Percentiles rank a stretch among this genome's conserved stretches.
phyloP scores from a whole-genome alignment of 2,797 vertebrate species.

The Steatocranus sp. region DNA sequence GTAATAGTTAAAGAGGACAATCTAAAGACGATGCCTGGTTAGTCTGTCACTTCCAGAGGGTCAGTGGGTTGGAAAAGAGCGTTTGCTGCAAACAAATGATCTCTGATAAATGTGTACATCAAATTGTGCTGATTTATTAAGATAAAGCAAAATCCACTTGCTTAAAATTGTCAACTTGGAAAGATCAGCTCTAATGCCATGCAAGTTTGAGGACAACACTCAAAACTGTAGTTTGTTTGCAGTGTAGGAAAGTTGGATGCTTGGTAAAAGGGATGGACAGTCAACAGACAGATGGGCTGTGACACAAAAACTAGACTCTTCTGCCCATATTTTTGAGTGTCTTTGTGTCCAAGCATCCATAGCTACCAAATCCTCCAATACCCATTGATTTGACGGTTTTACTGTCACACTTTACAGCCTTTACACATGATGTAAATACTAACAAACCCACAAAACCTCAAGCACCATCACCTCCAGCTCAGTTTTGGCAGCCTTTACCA shows the following conservation, averaged over 20 bases:
- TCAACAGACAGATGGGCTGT: not conserved
- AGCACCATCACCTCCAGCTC: constrained; percentile 10
- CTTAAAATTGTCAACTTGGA: not conserved
- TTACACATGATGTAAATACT: constrained; percentile 52
- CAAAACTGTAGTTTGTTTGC: not conserved
- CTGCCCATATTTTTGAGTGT: not conserved
- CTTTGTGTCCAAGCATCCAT: not conserved
- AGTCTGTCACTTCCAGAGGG: constrained; percentile 43
- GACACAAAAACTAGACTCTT: not conserved
- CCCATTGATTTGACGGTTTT: not conserved
- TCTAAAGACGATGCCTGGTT: constrained; percentile 75
- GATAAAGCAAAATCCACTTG: not conserved
- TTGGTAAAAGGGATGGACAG: not conserved
- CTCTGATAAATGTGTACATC: not conserved
- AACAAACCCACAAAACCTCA: constrained; percentile 20
- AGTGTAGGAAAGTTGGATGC: not conserved
- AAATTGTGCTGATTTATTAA: not conserved
- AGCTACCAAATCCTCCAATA: not conserved
- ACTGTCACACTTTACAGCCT: constrained; percentile 33
- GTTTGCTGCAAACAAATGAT: constrained; percentile 4
- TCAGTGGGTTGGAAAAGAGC: constrained; percentile 19
- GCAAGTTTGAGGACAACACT: not conserved
- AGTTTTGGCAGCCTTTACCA: constrained; percentile 12
- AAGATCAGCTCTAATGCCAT: not conserved
- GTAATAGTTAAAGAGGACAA: constrained; percentile 79